Evolutionary conservation across 2,888 invertebrate genomes (phyloP).

Genomic region (Netelia melanura): DNA sequence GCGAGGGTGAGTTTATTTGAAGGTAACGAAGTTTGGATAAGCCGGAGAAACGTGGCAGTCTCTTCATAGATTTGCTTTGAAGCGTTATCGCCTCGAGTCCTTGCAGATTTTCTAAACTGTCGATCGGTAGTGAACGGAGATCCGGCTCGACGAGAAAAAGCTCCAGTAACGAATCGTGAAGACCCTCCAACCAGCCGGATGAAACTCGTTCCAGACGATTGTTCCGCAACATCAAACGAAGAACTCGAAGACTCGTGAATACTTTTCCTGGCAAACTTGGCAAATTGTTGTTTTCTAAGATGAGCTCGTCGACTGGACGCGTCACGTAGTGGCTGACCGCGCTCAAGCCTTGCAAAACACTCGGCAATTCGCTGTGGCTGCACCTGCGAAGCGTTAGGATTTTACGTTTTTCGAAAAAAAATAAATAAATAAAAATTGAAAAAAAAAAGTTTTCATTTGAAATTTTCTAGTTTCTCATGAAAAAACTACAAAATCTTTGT

Average conservation of each 20-base stretch:
- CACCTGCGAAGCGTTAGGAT: conserved; percentile 88
- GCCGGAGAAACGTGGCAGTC: conserved; percentile 90
- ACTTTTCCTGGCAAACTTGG: conserved; percentile 94
- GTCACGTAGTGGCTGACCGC: conserved; percentile 89
- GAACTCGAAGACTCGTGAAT: conserved; percentile 91
- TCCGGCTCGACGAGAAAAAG: conserved; percentile 94
- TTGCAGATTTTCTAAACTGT: conserved; percentile 90
- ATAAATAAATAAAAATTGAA: neutral
- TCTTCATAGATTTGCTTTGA: conserved; percentile 91
- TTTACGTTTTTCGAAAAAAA: neutral
- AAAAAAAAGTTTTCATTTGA: neutral
- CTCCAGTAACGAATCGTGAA: conserved; percentile 92
- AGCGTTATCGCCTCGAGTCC: conserved; percentile 94
- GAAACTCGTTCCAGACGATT: conserved; percentile 93
- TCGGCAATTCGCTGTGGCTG: conserved; percentile 94
- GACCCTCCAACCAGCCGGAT: conserved; percentile 92
- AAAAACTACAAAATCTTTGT: too few relatives aligned
- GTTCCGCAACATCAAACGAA: conserved; percentile 93
- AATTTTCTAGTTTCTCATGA: too few relatives aligned
- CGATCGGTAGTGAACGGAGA: conserved; percentile 91
- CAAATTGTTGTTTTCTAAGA: conserved; percentile 94
- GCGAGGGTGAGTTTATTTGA: conserved; percentile 89
- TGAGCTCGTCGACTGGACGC: conserved; percentile 93
- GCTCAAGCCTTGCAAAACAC: conserved; percentile 91
- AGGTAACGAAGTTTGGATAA: conserved; percentile 91